Evolutionary conservation across 2,888 invertebrate genomes (phyloP), one percentile per base, ranked within the genome.

Genomic region (Calameuta idolon): DNA sequence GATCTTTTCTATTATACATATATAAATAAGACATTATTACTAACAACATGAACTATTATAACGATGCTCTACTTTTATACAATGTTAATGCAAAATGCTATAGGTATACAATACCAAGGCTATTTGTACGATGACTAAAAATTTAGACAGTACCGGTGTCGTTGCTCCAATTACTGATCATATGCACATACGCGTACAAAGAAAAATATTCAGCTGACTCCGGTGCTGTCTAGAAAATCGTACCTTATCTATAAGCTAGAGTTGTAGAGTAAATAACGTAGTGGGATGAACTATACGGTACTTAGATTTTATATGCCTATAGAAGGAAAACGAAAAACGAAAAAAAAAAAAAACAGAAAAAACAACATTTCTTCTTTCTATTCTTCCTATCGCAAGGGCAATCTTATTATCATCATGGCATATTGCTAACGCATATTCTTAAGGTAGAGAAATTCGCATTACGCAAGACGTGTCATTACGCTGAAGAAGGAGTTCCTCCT

Each of bases 361-460:
- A 12, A 11, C 9, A 69, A 40, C 73, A 33, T 37, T 74, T 78
- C 76, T 76, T 5, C 55, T 37, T 75, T 74, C 76, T 75, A 80
- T 40, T 73, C 76, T n/a, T 23, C 75, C 69, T 69, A 79, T 75
- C 34, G n/a, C 34, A 40, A 74, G 34, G n/a, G 74, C 33, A 73
- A 76, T 69, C 55, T 37, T 31, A 55, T 55, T 55, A 55, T 23
- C 23, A 55, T 55, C 23, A 55, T 15, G 55, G 55, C 23, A 55
- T 55, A 55, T 55, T 55, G 55, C 55, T 55, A 23, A 55, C 55
- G 55, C 55, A 15, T 55, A 23, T 55, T 23, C 23, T 55, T 23
- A 55, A 23, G 55, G 15, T 55, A 55, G 55, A 55, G 9, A 55
- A 55, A 55, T 55, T 55, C 2, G 55, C 55, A 55, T 55, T 23